Conservation (phyloP, 2,113 vertebrate species). For the Rhabdornis inornatus region DNA sequence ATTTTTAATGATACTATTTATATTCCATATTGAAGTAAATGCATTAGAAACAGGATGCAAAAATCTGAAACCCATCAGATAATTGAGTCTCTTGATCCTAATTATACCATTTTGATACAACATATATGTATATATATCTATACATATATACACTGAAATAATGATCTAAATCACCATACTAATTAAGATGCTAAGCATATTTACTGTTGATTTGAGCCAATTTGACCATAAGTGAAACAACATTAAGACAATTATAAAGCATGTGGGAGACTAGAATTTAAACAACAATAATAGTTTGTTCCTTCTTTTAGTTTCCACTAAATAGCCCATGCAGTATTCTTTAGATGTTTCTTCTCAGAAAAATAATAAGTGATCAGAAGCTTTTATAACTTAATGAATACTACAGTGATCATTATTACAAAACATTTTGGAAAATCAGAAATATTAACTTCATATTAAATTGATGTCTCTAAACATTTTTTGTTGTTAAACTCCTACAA, state of each 20-base stretch:
- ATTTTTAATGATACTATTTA: neutral
- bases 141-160: neutral
- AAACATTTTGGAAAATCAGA: neutral
- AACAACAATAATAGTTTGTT: neutral
- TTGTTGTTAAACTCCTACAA: neutral
- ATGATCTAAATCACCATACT: neutral
- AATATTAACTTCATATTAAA: neutral
- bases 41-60: neutral
- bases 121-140: neutral
- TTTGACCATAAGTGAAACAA: neutral
- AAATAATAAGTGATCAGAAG: constrained; percentile 25
- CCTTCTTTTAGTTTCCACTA: constrained; percentile 11
- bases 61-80: neutral
- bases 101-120: neutral
- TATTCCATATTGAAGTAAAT: neutral
- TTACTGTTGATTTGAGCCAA: neutral
- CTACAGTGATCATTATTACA: neutral
- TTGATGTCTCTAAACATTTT: neutral
- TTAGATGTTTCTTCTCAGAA: constrained; percentile 23
- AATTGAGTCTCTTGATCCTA: neutral
- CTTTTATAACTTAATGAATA: constrained; percentile 46
- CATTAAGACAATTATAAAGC: neutral
- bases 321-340: neutral
- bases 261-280: neutral
- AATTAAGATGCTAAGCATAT: neutral